Percentiles rank a stretch among this genome's conserved stretches.
These are phyloP conservation scores for Aphidius gifuensis DNA, from an alignment of 1,140 invertebrate species.

Conservation along the genomic window DNA sequence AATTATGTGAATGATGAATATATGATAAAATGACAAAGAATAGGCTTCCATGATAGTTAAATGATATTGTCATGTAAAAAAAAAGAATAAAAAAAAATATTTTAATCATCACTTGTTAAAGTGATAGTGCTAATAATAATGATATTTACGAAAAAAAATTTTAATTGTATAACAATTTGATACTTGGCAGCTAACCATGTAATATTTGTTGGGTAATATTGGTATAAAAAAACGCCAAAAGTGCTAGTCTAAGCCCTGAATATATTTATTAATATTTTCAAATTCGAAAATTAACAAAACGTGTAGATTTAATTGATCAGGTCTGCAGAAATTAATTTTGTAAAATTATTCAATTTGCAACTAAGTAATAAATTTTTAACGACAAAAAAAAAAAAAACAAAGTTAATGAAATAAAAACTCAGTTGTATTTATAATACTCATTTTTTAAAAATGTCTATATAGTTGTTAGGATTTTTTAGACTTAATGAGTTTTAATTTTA, in stretches of 20 bases:
- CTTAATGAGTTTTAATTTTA: too few relatives aligned
- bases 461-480: too few relatives aligned
- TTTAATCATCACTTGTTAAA: conserved; percentile 32
- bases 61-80: conserved; percentile 5
- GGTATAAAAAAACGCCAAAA: conserved; percentile 48
- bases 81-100: conserved; percentile 28
- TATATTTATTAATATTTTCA: conserved; percentile 50
- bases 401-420: too few relatives aligned
- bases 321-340: too few relatives aligned
- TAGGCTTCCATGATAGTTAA: too few relatives aligned
- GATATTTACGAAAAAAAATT: not conserved
- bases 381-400: too few relatives aligned
- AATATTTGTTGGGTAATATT: conserved; percentile 33
- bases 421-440: too few relatives aligned
- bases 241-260: conserved; percentile 52
- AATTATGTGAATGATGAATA: not conserved
- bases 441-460: too few relatives aligned
- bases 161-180: conserved; percentile 30
- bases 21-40: not conserved
- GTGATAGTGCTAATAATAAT: conserved; percentile 39
- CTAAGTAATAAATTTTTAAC: too few relatives aligned
- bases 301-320: too few relatives aligned
- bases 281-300: conserved; percentile 27
- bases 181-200: conserved; percentile 40
- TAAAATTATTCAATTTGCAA: too few relatives aligned